Evolutionary conservation across 2,888 invertebrate genomes (phyloP).

Genomic region (Andrena haemorrhoa): DNA sequence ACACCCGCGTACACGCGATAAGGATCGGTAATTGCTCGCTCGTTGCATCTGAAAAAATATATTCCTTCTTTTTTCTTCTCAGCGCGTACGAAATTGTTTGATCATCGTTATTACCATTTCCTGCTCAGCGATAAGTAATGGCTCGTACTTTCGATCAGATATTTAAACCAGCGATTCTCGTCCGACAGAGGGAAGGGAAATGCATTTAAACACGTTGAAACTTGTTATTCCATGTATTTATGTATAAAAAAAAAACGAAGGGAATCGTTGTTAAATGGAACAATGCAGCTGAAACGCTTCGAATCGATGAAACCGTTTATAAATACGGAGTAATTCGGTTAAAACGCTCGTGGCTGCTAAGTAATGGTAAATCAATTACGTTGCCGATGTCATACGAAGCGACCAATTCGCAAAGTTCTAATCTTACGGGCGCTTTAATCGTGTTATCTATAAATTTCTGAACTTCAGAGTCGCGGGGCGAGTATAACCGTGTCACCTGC

Average conservation of each 20-base stretch:
- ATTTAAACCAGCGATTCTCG: slow-evolving; percentile 14
- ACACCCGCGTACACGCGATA: slow-evolving; percentile 44
- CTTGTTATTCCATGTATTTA: too few species aligned
- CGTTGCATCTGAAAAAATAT: slow-evolving; percentile 54
- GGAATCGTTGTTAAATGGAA: background rate
- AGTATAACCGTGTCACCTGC: slow-evolving; percentile 43
- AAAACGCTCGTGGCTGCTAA: slow-evolving; percentile 12
- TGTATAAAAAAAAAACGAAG: background rate
- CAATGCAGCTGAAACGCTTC: background rate
- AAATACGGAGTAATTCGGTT: slow-evolving; percentile 15
- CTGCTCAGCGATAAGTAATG: slow-evolving; percentile 34
- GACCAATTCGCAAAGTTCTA: slow-evolving; percentile 54
- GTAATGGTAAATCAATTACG: slow-evolving; percentile 35
- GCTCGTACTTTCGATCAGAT: slow-evolving; percentile 30
- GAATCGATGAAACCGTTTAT: slow-evolving; percentile 26
- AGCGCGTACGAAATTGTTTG: slow-evolving; percentile 49
- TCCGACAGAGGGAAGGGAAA: slow-evolving; percentile 14
- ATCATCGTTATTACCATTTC: slow-evolving; percentile 54
- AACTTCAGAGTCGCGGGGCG: slow-evolving; percentile 39
- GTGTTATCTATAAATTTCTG: slow-evolving; percentile 46
- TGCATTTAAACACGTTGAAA: slow-evolving; percentile 9
- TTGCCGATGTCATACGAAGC: slow-evolving; percentile 35
- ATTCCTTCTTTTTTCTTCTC: background rate
- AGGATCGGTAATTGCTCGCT: slow-evolving; percentile 59
- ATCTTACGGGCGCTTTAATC: slow-evolving; percentile 53